Conservation (phyloP, 2,113 vertebrate species). For the Scopus umbretta region DNA sequence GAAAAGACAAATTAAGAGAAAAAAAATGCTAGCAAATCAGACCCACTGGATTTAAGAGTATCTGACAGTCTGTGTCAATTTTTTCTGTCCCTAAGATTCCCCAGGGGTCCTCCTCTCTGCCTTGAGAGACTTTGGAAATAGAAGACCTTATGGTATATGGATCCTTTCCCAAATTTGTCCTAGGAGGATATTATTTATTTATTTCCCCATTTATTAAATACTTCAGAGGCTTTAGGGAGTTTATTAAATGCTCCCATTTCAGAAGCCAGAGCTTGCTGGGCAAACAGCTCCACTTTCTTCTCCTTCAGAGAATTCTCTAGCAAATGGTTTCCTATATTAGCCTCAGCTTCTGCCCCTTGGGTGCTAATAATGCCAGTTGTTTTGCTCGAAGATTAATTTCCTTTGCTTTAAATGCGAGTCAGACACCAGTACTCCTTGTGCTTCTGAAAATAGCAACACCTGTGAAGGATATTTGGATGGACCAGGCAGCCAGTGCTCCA, state of each 20-base stretch:
- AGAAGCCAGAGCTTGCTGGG: constrained; percentile 10
- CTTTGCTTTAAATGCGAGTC: constrained; percentile 46
- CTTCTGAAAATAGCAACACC: constrained; percentile 49
- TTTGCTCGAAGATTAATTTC: constrained; percentile 57
- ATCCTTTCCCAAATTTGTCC: not conserved
- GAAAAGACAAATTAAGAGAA: not conserved
- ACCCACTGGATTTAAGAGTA: not conserved
- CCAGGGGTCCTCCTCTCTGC: not conserved
- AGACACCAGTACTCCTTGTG: constrained; percentile 6
- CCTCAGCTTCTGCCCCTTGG: constrained; percentile 29
- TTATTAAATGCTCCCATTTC: constrained; percentile 36
- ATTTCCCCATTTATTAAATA: constrained; percentile 24
- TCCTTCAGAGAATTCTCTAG: constrained; percentile 33
- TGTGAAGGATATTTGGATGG: constrained; percentile 7
- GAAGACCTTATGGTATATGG: not conserved
- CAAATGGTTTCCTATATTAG: constrained; percentile 46
- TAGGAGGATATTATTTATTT: constrained; percentile 13
- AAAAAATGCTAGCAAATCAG: not conserved
- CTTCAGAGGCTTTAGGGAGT: not conserved
- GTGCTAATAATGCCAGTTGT: constrained; percentile 25
- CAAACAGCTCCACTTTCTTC: not conserved
- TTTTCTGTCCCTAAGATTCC: not conserved
- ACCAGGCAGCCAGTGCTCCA: not conserved
- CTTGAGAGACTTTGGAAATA: not conserved
- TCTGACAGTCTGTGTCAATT: not conserved